Percentiles rank a stretch among this genome's conserved stretches.
These are phyloP conservation scores for Alexandromys oeconomus DNA, from an alignment of 2,797 vertebrate genomes.

Conservation along the genomic window DNA sequence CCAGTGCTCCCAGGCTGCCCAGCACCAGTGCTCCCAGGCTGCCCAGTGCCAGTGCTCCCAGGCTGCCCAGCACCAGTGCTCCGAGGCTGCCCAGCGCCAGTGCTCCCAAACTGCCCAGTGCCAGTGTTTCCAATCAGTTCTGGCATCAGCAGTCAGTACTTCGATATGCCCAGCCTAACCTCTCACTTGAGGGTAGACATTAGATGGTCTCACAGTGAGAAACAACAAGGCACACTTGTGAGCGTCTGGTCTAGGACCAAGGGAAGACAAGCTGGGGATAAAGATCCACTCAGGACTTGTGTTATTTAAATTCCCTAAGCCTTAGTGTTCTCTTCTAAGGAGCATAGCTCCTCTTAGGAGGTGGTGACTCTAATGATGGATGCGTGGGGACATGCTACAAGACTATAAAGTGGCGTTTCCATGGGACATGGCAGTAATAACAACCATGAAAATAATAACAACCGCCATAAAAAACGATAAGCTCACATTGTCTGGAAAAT, in stretches of 20 bases:
- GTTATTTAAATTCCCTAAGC: not conserved
- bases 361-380: not conserved
- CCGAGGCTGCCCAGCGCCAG: not conserved
- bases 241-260: not conserved
- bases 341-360: not conserved
- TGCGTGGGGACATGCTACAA: not conserved
- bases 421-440: constrained; percentile 37
- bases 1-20: not conserved
- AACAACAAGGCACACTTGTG: not conserved
- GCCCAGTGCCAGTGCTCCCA: not conserved
- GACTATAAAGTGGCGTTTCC: not conserved
- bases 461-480: constrained; percentile 74
- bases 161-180: not conserved
- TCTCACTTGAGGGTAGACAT: not conserved
- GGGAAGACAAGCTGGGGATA: not conserved
- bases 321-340: not conserved
- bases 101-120: not conserved
- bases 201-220: not conserved
- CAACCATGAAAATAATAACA: constrained; percentile 76
- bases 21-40: not conserved
- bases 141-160: not conserved
- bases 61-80: not conserved
- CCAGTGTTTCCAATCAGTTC: not conserved
- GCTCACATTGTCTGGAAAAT: constrained; percentile 68
- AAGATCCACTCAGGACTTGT: not conserved